Percentiles rank a stretch among this genome's conserved stretches.
These are phyloP conservation scores for Phalacrocorax pelagicus DNA, from an alignment of 2,113 vertebrate species.

Conservation along the genomic window DNA sequence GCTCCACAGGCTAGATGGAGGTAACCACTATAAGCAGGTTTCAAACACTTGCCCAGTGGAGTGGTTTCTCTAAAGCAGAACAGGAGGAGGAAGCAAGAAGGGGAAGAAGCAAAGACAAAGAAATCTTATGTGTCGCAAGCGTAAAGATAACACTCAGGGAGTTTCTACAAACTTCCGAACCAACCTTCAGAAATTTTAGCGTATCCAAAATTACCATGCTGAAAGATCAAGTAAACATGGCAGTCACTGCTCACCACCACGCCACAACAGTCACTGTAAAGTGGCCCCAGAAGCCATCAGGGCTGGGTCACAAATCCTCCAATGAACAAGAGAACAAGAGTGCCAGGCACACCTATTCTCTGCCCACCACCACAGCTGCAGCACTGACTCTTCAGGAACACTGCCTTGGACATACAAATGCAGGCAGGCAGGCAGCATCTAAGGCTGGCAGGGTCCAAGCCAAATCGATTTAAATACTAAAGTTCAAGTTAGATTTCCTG, in stretches of 20 bases:
- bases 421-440: not conserved
- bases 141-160: not conserved
- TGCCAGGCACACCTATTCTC: not conserved
- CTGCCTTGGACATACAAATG: not conserved
- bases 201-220: fast-evolving
- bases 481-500: not conserved
- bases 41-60: not conserved
- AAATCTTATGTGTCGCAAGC: fast-evolving
- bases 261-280: fast-evolving
- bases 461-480: not conserved
- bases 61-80: not conserved
- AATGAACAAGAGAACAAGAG: not conserved
- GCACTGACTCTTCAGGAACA: not conserved
- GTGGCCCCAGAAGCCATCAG: not conserved
- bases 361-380: not conserved
- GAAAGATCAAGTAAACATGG: not conserved
- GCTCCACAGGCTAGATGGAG: not conserved
- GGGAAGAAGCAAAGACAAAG: conserved; percentile 9
- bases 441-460: not conserved
- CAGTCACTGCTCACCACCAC: not conserved
- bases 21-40: not conserved
- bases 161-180: not conserved
- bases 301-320: not conserved
- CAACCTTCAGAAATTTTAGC: not conserved
- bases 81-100: conserved; percentile 28